Percentiles rank a stretch among this genome's conserved stretches.
These are phyloP conservation scores for Pionites leucogaster DNA, from an alignment of 2,113 vertebrate species.

Conservation along the genomic window DNA sequence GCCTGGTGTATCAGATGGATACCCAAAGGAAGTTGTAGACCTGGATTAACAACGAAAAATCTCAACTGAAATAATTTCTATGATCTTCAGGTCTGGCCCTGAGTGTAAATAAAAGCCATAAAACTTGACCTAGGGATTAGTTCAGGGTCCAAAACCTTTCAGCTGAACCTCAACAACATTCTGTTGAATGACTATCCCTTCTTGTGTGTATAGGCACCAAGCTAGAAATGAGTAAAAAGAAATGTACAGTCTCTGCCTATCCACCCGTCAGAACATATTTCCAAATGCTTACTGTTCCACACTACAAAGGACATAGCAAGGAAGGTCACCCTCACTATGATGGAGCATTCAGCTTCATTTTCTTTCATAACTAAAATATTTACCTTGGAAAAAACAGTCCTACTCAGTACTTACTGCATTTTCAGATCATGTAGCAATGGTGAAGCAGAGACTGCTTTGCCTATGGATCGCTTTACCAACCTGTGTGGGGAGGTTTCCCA, in stretches of 20 bases:
- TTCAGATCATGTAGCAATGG: background rate
- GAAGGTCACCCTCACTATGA: background rate
- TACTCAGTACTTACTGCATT: background rate
- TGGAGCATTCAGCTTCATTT: background rate
- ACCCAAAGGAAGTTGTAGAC: background rate
- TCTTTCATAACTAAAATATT: background rate
- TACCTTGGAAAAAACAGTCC: background rate
- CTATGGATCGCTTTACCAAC: background rate
- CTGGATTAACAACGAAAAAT: background rate
- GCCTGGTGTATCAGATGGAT: background rate
- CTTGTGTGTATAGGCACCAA: background rate
- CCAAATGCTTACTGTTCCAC: background rate
- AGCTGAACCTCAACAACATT: background rate
- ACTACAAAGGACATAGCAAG: background rate
- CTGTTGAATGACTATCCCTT: background rate
- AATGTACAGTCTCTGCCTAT: background rate
- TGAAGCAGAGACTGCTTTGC: background rate
- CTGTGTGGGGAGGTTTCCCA: background rate
- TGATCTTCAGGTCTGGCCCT: background rate
- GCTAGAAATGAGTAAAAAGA: background rate
- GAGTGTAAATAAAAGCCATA: background rate
- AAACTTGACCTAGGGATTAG: background rate
- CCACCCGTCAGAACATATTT: background rate
- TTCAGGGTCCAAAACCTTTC: background rate
- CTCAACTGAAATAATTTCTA: background rate